These are phyloP conservation scores for Lasioglossum leucozonium DNA, from an alignment of 2,888 invertebrate species.

Conservation along the genomic window DNA sequence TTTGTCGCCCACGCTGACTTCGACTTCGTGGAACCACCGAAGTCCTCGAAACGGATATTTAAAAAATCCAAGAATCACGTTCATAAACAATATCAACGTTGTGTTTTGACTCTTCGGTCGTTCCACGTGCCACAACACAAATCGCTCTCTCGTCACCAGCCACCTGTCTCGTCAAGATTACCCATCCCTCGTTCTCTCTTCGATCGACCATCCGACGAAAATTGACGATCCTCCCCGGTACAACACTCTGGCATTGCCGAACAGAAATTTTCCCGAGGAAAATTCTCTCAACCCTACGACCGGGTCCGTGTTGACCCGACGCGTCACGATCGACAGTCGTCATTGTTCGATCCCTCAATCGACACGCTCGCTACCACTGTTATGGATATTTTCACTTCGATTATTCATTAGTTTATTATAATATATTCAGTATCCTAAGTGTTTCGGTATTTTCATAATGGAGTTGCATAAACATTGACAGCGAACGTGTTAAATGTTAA, in stretches of 20 bases:
- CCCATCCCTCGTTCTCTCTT: slow-evolving; percentile 1
- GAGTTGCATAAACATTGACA: not conserved
- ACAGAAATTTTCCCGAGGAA: not conserved
- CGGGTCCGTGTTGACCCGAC: not conserved
- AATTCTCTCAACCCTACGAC: no score
- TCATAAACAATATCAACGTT: not conserved
- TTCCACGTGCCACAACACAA: slow-evolving; percentile 11
- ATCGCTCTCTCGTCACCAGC: slow-evolving; percentile 16
- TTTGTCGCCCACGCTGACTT: not conserved
- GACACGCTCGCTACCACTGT: not conserved
- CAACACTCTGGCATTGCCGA: not conserved
- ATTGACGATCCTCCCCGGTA: not conserved
- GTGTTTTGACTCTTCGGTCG: not conserved
- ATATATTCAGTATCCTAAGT: not conserved
- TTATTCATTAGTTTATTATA: no score
- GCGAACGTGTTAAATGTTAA: not conserved
- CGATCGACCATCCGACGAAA: not conserved
- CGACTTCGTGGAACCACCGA: slow-evolving; percentile 6
- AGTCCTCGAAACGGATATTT: not conserved
- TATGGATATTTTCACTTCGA: not conserved
- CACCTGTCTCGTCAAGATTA: slow-evolving; percentile 8
- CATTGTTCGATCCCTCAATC: not conserved
- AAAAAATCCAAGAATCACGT: not conserved
- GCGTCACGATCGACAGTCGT: not conserved
- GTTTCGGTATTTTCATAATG: not conserved